phyloP scores from a whole-genome alignment of 2,113 vertebrate species.

The Epinephelus cyanopodus region DNA sequence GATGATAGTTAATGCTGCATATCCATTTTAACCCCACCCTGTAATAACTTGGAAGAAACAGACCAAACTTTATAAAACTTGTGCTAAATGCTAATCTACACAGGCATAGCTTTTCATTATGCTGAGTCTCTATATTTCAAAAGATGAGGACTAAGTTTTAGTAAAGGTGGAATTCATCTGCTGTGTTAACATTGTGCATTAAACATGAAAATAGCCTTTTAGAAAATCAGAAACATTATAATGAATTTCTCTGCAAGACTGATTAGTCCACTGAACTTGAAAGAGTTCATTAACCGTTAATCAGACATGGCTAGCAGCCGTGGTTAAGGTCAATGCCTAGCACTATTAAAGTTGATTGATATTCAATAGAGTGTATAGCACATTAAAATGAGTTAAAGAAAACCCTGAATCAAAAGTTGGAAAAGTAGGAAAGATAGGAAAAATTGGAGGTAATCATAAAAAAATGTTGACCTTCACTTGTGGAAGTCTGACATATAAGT shows the following conservation, averaged over 20 bases:
- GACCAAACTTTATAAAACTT: constrained; percentile 38
- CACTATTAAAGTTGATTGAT: constrained; percentile 76
- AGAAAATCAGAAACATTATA: constrained; percentile 72
- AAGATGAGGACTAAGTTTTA: constrained; percentile 49
- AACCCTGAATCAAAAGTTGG: constrained; percentile 61
- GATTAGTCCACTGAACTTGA: constrained; percentile 78
- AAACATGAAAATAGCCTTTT: constrained; percentile 70
- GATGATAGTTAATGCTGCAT: neutral
- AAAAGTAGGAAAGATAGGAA: constrained; percentile 46
- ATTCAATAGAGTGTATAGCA: constrained; percentile 79
- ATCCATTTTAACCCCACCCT: neutral
- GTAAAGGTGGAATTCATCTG: constrained; percentile 50
- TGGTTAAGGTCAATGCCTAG: constrained; percentile 74
- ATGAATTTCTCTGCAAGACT: constrained; percentile 77
- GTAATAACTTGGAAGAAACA: neutral
- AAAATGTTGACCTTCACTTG: constrained; percentile 49
- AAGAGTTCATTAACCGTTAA: constrained; percentile 81
- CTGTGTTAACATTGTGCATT: constrained; percentile 68
- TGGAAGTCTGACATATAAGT: constrained; percentile 36
- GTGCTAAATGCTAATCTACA: constrained; percentile 32
- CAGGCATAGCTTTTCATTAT: constrained; percentile 37
- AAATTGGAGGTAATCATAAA: constrained; percentile 26
- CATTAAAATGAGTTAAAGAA: constrained; percentile 71
- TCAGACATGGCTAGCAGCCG: constrained; percentile 66
- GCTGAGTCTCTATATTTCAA: constrained; percentile 45